Percentiles rank a stretch among this genome's conserved stretches.
Conservation (phyloP, 2,888 invertebrate species). For the Chymomyza caudatula region DNA sequence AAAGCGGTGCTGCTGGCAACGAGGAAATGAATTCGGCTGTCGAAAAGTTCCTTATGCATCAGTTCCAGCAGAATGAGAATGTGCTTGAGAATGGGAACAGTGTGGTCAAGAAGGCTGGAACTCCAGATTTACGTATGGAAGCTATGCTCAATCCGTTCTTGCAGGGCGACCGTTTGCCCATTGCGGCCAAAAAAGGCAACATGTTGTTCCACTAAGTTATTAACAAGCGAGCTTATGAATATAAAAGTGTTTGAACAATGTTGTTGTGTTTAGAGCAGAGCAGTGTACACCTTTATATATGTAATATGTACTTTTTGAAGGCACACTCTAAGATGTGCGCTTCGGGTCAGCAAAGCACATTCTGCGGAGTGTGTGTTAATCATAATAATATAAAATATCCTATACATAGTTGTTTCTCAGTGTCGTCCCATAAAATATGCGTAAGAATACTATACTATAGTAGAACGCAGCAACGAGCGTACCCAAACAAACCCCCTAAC, state of each 20-base stretch:
- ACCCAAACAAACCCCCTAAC: conserved; percentile 20
- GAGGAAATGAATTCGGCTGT: conserved; percentile 80
- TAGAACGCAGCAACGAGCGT: conserved; percentile 8
- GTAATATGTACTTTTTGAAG: too few relatives aligned
- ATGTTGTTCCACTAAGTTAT: conserved; percentile 76
- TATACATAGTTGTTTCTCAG: conserved; percentile 37
- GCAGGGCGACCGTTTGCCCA: conserved; percentile 90
- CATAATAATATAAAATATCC: conserved; percentile 21
- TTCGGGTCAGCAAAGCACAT: neutral
- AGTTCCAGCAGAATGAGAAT: conserved; percentile 75
- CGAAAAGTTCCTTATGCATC: conserved; percentile 82
- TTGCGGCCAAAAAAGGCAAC: conserved; percentile 95
- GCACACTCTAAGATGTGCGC: neutral
- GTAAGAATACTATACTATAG: conserved; percentile 26
- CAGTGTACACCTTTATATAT: neutral
- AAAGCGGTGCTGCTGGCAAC: conserved; percentile 56
- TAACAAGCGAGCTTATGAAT: neutral
- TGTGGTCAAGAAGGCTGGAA: conserved; percentile 82
- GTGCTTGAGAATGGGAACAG: conserved; percentile 81
- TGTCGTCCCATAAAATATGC: conserved; percentile 36
- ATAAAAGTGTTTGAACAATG: neutral
- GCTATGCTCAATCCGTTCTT: conserved; percentile 93
- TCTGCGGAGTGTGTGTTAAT: conserved; percentile 35
- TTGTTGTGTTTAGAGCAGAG: conserved; percentile 2
- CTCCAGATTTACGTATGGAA: conserved; percentile 72